These are phyloP conservation scores for Mythimna impura DNA, from an alignment of 2,888 invertebrate genomes.

Conservation along the genomic window DNA sequence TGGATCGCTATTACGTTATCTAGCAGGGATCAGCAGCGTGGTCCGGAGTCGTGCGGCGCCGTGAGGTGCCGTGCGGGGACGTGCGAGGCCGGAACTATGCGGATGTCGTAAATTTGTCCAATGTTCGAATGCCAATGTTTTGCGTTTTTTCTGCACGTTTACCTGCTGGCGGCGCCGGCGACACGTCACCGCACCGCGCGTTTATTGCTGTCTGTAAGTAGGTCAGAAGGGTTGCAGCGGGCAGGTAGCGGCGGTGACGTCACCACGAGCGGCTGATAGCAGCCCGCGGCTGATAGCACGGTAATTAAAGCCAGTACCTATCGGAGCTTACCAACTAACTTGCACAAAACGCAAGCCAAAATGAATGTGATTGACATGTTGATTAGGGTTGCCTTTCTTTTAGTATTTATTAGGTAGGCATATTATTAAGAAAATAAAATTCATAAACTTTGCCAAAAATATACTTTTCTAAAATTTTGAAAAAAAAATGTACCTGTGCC, in stretches of 20 bases:
- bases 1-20: slow-evolving; percentile 22
- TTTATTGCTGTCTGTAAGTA: slow-evolving; percentile 57
- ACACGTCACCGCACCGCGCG: slow-evolving; percentile 46
- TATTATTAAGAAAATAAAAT: too few species aligned
- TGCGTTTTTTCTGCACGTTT: slow-evolving; percentile 48
- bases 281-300: slow-evolving; percentile 8
- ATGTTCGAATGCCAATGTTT: slow-evolving; percentile 46
- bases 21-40: background rate
- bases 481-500: too few species aligned
- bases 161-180: slow-evolving; percentile 57
- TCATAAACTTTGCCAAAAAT: too few species aligned
- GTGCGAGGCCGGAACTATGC: slow-evolving; percentile 43
- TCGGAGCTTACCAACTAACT: background rate
- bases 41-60: slow-evolving; percentile 1
- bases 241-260: slow-evolving; percentile 54
- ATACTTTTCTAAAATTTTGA: too few species aligned
- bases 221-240: slow-evolving; percentile 62
- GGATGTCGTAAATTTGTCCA: slow-evolving; percentile 55
- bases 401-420: too few species aligned
- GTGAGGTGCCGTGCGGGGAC: background rate
- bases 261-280: slow-evolving; percentile 16
- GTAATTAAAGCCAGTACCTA: slow-evolving; percentile 18
- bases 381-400: too few species aligned
- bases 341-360: background rate
- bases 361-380: background rate